Evolutionary conservation across 2,113 vertebrate genomes (phyloP), one percentile per base, ranked within the genome.

Genomic region (Tachuris rubrigastra): DNA sequence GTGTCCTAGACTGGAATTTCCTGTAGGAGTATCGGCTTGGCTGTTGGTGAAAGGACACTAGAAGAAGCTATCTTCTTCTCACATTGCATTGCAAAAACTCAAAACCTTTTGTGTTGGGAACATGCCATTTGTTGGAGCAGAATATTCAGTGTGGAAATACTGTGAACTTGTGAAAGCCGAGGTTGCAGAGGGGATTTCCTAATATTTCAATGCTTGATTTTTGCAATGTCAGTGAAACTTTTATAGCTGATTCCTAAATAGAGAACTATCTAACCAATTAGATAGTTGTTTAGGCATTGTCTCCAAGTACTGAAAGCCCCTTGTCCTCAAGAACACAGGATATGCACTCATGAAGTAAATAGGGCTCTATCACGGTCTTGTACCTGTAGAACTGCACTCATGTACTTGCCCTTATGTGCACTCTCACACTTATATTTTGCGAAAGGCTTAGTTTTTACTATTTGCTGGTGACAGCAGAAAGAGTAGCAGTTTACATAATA

Each of bases 331-430:
- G 47, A 78, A 27, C 35, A 53, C 8, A 69, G 17, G 37, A 39
- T 17, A 78, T 30, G 6, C 10, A 44, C 12, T 87, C 30, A 39
- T 58, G 42, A 8, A 63, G 33, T 49, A 62, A 67, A 39, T 4
- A 62, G 10, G 14, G 3, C 5, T 86, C 20, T 69, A 0, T 44
- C 1, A 1, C 37, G 14, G 23, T 65, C 10, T 47, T 74, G 3
- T 52, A 24, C 12, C 9, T 53, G 2, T 8, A 30, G 23, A 15
- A 59, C 24, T 68, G 24, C 19, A 14, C 4, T 49, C 20, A 9
- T 27, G 20, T 77, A 31, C 9, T 6, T 67, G 21, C 6, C 16
- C 8, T 65, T 50, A 6, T 3, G 10, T 23, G 14, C 39, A 3
- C 12, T 62, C 10, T 74, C 55, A 27, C 31, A 62, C 14, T 66